phyloP scores from a whole-genome alignment of 2,113 vertebrate species.

The Oryzias javanicus region DNA sequence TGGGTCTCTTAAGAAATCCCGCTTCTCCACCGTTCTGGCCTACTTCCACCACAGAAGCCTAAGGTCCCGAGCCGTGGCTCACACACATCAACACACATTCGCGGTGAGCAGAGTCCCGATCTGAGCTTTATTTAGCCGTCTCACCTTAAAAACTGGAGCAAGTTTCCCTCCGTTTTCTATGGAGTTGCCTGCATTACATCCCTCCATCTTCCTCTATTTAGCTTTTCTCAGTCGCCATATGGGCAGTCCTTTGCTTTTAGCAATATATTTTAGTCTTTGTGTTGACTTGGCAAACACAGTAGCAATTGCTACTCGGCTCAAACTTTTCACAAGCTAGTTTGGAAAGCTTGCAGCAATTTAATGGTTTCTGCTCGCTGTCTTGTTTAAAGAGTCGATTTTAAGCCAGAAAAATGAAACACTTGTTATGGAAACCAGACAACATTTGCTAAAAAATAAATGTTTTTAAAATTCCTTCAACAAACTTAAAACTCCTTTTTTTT shows the following conservation, averaged over 20 bases:
- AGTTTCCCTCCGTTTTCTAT: constrained; percentile 36
- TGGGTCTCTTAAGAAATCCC: no score
- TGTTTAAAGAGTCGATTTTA: constrained; percentile 40
- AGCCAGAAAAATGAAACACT: constrained; percentile 18
- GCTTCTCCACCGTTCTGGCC: constrained; percentile 48
- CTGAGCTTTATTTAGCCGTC: constrained; percentile 62
- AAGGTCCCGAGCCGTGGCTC: constrained; percentile 20
- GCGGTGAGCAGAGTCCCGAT: constrained; percentile 44
- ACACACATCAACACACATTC: constrained; percentile 13
- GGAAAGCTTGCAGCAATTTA: constrained; percentile 28
- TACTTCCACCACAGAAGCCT: constrained; percentile 55
- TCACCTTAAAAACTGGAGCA: constrained; percentile 74
- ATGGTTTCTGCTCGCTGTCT: constrained; percentile 33
- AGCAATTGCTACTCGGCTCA: constrained; percentile 13
- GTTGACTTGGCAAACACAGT: background rate
- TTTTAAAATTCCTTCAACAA: no score
- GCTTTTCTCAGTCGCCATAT: constrained; percentile 16
- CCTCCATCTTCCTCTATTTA: constrained; percentile 19
- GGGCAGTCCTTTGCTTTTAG: constrained; percentile 5
- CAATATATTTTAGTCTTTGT: constrained; percentile 1
- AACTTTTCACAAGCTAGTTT: constrained; percentile 13
- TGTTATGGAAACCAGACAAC: constrained; percentile 33
- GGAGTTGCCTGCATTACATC: constrained; percentile 19
- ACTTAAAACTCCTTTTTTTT: constrained; percentile 1
- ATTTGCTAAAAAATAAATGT: no score